phyloP scores from a whole-genome alignment of 1,140 invertebrate genomes.

The Phortica variegata region DNA sequence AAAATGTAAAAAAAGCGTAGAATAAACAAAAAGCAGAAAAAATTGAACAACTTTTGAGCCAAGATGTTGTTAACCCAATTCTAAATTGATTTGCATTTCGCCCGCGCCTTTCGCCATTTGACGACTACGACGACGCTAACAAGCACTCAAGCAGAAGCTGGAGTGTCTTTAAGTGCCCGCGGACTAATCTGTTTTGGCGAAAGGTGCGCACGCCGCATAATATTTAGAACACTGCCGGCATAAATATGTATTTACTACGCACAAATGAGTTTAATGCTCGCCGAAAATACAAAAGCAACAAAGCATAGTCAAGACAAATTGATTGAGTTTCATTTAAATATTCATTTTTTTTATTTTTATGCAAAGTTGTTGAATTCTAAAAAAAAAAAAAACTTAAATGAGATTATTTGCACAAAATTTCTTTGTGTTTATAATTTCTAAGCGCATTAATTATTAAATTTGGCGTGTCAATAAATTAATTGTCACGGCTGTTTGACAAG shows the following conservation, averaged over 20 bases:
- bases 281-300: conserved; percentile 8
- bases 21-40: background rate
- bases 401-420: background rate
- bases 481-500: too few species aligned
- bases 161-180: background rate
- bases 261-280: too few species aligned
- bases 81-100: conserved; percentile 30
- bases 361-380: conserved; percentile 5
- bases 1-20: background rate
- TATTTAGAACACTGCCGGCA: background rate
- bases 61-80: conserved; percentile 37
- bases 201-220: conserved; percentile 4
- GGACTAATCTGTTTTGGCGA: too few species aligned
- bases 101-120: background rate
- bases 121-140: background rate
- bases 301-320: background rate
- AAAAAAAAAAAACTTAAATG: background rate
- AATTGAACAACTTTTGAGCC: conserved; percentile 28
- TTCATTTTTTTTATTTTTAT: background rate
- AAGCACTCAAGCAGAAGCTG: background rate
- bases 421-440: conserved; percentile 14
- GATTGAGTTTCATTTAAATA: background rate
- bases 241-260: too few species aligned
- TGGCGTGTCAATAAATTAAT: conserved; percentile 8
- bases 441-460: conserved; percentile 17